Conservation (phyloP, 2,113 vertebrate genomes). For the Rhagologus leucostigma region DNA sequence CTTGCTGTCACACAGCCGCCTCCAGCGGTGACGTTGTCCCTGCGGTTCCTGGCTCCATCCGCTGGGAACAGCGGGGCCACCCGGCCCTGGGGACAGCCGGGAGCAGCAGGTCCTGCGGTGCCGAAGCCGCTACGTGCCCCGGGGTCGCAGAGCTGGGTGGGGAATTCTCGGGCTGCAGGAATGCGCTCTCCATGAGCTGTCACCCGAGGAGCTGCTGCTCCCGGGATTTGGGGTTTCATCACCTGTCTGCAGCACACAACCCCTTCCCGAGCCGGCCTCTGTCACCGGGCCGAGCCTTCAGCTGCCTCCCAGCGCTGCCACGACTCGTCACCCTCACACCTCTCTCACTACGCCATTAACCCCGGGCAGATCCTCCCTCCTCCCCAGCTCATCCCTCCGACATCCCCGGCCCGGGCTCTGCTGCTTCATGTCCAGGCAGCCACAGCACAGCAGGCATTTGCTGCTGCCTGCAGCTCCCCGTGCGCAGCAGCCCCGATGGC, state of each 20-base stretch:
- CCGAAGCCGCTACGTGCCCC: background rate
- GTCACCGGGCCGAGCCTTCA: background rate
- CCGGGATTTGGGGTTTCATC: background rate
- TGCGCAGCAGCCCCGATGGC: background rate
- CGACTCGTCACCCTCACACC: background rate
- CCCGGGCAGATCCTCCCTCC: background rate
- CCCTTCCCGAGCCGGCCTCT: constrained; percentile 22
- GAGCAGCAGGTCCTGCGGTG: background rate
- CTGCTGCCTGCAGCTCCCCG: constrained; percentile 22
- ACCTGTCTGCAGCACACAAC: background rate
- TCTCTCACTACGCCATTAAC: background rate
- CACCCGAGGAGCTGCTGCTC: background rate
- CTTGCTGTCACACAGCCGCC: background rate
- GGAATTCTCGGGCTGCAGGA: background rate
- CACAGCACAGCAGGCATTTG: background rate
- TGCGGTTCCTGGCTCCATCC: background rate
- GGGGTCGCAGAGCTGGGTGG: background rate
- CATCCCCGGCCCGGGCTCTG: constrained; percentile 21
- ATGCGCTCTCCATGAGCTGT: background rate
- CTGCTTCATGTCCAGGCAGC: constrained; percentile 50
- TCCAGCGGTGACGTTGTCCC: background rate
- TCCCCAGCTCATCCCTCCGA: constrained; percentile 10
- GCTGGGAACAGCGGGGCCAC: background rate
- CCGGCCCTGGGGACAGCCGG: background rate
- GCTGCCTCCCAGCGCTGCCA: constrained; percentile 13